Evolutionary conservation across 92 coral and sea anemone genomes (phyloP), one percentile per base, ranked within the genome.

Genomic region (Meandrina meandrites): DNA sequence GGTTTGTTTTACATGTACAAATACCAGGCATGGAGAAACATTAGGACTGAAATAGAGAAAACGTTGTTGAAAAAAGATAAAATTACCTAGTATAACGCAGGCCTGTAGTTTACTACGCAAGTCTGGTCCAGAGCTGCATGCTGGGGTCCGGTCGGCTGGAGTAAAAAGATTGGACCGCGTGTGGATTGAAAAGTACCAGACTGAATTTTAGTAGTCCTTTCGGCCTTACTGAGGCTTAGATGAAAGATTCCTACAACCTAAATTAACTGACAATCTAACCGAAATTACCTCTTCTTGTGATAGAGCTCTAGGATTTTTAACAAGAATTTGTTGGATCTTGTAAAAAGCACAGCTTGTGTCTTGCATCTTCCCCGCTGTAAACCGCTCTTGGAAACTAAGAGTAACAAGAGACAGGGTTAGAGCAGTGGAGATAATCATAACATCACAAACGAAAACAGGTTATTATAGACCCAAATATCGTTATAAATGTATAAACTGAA

Each of bases 301-400:
- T 13, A 92, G 75, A 68, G 74, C 81, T 8, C 60, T 91, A 30
- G 95, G 91, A 72, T 87, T 83, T 56, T 66, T 58, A 12, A 68
- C 84, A 42, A 87, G 84, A 35, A 34, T 88, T 81, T 92, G 70
- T 70, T 90, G 90, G 35, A 92, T 50, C 81, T 92, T 92, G 95
- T 87, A 92, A 50, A 92, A 87, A 34, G 86, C 93, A 58, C 93
- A 86, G 47, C 62, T 83, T 13, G 66, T 66, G 81, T 92, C 95
- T n/a, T 74, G 66, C 74, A 81, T n/a, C 48, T 83, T 87, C 16
- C 88, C 93, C 56, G 87, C 93, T 16, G 19, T 51, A 73, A 90
- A 90, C 53, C 93, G 93, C 71, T 78, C 70, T 76, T 87, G 74
- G 54, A 81, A 90, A 37, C 93, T 90, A 31, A 40, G 71, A 13